phyloP scores from a whole-genome alignment of 2,888 invertebrate genomes.

The Amaurobius ferox region DNA sequence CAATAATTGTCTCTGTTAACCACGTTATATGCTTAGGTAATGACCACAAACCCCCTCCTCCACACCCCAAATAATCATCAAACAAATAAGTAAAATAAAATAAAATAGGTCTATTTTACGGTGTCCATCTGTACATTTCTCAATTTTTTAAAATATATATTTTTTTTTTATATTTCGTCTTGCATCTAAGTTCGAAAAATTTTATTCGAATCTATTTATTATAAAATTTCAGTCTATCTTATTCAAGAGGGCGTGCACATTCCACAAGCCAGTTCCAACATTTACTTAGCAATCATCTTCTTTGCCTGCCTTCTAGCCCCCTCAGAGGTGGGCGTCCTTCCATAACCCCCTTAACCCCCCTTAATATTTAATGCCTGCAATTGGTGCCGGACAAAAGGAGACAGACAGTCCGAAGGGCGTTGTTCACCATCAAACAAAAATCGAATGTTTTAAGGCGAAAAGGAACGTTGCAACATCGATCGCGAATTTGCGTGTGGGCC shows the following conservation, averaged over 20 bases:
- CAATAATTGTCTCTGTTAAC: too few relatives aligned
- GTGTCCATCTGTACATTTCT: too few relatives aligned
- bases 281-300: not conserved
- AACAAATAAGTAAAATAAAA: too few relatives aligned
- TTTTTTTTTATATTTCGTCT: too few relatives aligned
- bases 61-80: too few relatives aligned
- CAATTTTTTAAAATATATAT: too few relatives aligned
- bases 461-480: conserved; percentile 39
- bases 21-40: too few relatives aligned
- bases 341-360: not conserved
- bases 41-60: too few relatives aligned
- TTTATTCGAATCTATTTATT: too few relatives aligned
- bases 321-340: conserved; percentile 6
- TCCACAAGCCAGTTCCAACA: not conserved
- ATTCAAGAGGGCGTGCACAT: not conserved
- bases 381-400: conserved; percentile 22
- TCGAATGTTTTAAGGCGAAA: conserved; percentile 32
- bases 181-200: too few relatives aligned
- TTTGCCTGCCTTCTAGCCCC: not conserved
- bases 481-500: conserved; percentile 43
- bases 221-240: not conserved
- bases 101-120: too few relatives aligned
- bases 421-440: conserved; percentile 34
- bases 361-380: conserved; percentile 49
- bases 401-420: conserved; percentile 34